Conservation (phyloP, 2,797 vertebrate genomes). For the Petrocephalus schoutedeni region DNA sequence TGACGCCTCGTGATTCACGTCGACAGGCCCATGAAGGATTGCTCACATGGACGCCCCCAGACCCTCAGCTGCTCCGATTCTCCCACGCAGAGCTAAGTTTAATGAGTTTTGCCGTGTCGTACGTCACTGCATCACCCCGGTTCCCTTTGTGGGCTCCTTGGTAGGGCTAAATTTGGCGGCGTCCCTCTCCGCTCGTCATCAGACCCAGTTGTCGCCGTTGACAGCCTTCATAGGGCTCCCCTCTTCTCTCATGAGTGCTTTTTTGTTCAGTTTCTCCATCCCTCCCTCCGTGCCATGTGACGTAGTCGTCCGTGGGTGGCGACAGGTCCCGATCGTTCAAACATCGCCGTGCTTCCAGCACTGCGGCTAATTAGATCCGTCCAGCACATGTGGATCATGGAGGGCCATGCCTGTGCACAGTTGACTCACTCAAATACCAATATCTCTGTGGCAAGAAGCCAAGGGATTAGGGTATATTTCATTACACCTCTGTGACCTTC, state of each 20-base stretch:
- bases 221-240: neutral
- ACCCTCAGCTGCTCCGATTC: neutral
- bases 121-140: neutral
- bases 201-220: neutral
- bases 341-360: neutral
- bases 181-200: neutral
- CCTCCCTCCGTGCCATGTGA: neutral
- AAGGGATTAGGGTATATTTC: neutral
- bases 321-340: neutral
- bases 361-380: neutral
- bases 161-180: neutral
- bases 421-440: slow-evolving; percentile 1
- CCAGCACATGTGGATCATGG: neutral
- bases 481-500: neutral
- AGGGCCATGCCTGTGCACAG: neutral
- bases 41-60: neutral
- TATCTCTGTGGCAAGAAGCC: neutral
- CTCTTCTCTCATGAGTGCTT: neutral
- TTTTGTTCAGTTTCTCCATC: neutral
- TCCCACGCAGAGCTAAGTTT: neutral
- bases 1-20: neutral
- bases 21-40: neutral
- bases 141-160: neutral
- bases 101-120: neutral
- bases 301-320: neutral